Evolutionary conservation across 2,113 vertebrate genomes (phyloP), one percentile per base, ranked within the genome.

Genomic region (Sakesphorus luctuosus): DNA sequence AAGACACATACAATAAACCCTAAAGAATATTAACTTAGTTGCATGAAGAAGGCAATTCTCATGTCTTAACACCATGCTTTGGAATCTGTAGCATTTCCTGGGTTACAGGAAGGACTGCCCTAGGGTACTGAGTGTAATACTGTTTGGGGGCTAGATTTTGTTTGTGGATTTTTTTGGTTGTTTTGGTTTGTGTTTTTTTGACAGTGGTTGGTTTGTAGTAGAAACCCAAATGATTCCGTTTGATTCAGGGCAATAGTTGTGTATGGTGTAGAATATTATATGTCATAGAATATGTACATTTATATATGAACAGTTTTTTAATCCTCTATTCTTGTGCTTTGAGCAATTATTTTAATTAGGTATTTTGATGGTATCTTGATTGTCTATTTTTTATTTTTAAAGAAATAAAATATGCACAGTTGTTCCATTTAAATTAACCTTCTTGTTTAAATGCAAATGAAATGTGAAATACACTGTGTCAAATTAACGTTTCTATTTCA

Each of bases 401-500:
- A 86, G 23, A 38, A 62, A 33, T 38, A 7, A 33, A 53, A 46
- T 49, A 33, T 18, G 26, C 14, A 7, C 29, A 35, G 4, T 20
- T 36, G 23, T 47, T 58, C 13, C 10, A 4, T 49, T 82, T 40
- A 46, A 68, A 52, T 65, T 63, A 12, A 49, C 76, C 9, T 20
- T 35, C 24, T 29, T 69, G 29, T 28, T 73, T 58, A 77, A 76
- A 43, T 71, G 23, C n/a, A 33, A 55, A 79, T 16, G 55, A 87
- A 62, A 44, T 59, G 59, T 36, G 21, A 49, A 53, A 53, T 80
- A 49, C 1, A 9, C 10, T 81, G 73, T 68, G n/a, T 88, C 16
- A 77, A 59, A 67, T 62, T 44, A 67, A 61, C 84, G 20, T 94
- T 90, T 93, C 84, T 91, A 0, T 29, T 96, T 66, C 79, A 99